Conservation (phyloP, 2,888 invertebrate species). For the Miltochrista miniata region DNA sequence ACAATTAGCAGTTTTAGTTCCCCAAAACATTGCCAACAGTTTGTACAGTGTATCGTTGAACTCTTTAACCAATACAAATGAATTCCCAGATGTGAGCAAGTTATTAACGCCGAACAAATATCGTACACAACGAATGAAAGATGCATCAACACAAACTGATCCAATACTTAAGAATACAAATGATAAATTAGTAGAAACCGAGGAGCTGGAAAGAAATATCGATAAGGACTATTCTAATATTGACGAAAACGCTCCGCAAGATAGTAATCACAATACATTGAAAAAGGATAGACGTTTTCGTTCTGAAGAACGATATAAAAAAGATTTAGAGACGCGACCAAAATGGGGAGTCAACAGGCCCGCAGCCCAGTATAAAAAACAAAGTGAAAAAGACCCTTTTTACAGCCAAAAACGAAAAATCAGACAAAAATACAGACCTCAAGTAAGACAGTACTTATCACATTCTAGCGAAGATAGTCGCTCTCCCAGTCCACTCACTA, state of each 20-base stretch:
- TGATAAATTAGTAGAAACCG: conserved; percentile 65
- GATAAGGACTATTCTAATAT: conserved; percentile 81
- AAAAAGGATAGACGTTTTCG: conserved; percentile 82
- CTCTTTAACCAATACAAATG: conserved; percentile 62
- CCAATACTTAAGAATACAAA: conserved; percentile 50
- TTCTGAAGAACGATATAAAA: conserved; percentile 81
- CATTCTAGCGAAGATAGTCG: conserved; percentile 86
- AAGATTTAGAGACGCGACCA: conserved; percentile 86
- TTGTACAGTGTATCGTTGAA: conserved; percentile 74
- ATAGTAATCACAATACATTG: conserved; percentile 69
- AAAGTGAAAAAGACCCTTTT: conserved; percentile 95
- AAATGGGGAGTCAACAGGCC: conserved; percentile 91
- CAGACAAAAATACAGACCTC: conserved; percentile 85
- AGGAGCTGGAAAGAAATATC: conserved; percentile 63
- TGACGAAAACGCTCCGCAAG: conserved; percentile 78
- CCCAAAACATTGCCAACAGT: conserved; percentile 73
- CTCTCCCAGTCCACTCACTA: conserved; percentile 79
- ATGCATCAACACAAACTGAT: conserved; percentile 89
- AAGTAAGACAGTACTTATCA: conserved; percentile 78
- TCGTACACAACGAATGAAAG: conserved; percentile 78
- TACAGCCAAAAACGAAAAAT: conserved; percentile 89
- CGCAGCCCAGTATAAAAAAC: conserved; percentile 92
- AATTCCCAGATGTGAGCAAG: conserved; percentile 60
- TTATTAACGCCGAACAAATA: conserved; percentile 76
- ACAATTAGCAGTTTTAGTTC: conserved; percentile 85